These are phyloP conservation scores for Pseudomyrmex pallidus DNA, from an alignment of 1,140 invertebrate species.

Conservation along the genomic window DNA sequence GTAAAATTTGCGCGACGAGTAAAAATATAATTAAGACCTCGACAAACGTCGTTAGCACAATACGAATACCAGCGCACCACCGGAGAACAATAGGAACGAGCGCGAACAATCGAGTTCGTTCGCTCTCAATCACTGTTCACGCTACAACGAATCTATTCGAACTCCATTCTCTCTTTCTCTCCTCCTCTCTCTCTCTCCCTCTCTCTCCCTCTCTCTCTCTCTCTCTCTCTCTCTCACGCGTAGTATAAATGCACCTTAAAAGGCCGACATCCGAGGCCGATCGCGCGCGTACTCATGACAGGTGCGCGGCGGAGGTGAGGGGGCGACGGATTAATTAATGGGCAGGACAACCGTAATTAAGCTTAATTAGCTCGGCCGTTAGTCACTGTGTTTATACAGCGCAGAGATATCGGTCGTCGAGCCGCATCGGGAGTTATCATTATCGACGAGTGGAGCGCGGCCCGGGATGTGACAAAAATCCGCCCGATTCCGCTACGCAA, in stretches of 20 bases:
- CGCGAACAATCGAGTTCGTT: conserved; percentile 48
- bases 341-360: conserved; percentile 67
- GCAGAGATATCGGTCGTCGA: conserved; percentile 39
- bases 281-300: conserved; percentile 10
- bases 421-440: conserved; percentile 33
- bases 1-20: too few species aligned
- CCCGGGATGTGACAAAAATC: conserved; percentile 27
- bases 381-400: conserved; percentile 57
- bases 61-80: conserved; percentile 1
- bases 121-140: conserved; percentile 54
- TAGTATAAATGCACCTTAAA: conserved; percentile 54
- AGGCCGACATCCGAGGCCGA: conserved; percentile 46
- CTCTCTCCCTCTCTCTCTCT: not conserved
- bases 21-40: conserved; percentile 25
- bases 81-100: conserved; percentile 40
- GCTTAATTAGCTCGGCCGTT: conserved; percentile 70
- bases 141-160: conserved; percentile 56
- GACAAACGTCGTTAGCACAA: conserved; percentile 3
- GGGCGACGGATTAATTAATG: conserved; percentile 69
- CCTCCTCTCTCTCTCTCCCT: conserved; percentile 35
- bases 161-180: conserved; percentile 34
- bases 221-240: not conserved
- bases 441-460: conserved; percentile 45
- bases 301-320: conserved; percentile 36
- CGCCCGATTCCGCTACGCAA: not conserved